phyloP scores from a whole-genome alignment of 1,140 invertebrate genomes.

The Euura saliciscinereae region DNA sequence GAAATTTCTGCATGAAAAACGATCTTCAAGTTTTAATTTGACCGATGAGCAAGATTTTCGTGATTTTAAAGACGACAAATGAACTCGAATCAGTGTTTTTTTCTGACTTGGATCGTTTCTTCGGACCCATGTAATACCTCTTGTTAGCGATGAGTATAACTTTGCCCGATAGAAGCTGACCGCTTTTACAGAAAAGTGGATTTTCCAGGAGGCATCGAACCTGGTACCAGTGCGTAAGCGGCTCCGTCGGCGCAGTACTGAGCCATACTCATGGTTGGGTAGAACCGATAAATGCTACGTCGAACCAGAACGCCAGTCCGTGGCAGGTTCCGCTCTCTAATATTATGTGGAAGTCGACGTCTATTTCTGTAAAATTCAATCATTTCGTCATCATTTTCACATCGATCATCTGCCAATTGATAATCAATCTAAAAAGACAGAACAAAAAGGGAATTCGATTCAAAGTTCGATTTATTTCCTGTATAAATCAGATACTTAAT shows the following conservation, averaged over 20 bases:
- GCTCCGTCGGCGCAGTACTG: conserved; percentile 97
- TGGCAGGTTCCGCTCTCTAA: conserved; percentile 94
- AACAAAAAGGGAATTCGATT: too few relatives aligned
- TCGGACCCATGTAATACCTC: conserved; percentile 61
- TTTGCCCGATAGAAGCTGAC: conserved; percentile 87
- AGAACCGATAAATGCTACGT: conserved; percentile 96
- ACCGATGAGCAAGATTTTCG: too few relatives aligned
- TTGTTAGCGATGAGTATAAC: conserved; percentile 93
- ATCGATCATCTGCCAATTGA: too few relatives aligned
- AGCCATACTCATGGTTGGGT: conserved; percentile 93
- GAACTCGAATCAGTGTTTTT: neutral
- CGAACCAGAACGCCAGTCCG: conserved; percentile 99
- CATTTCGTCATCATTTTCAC: too few relatives aligned
- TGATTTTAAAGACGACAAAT: neutral
- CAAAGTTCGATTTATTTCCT: too few relatives aligned
- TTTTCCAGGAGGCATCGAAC: conserved; percentile 94
- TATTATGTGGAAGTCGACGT: conserved; percentile 92
- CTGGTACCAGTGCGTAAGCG: conserved; percentile 99
- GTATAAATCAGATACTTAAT: too few relatives aligned
- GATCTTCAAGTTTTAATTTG: too few relatives aligned
- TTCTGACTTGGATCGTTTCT: neutral
- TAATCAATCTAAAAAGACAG: too few relatives aligned
- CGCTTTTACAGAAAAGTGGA: conserved; percentile 94
- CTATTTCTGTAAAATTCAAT: conserved; percentile 73
- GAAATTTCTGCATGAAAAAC: too few relatives aligned